These are phyloP conservation scores for Campoletis sonorensis DNA, from an alignment of 1,140 invertebrate species.

Conservation along the genomic window DNA sequence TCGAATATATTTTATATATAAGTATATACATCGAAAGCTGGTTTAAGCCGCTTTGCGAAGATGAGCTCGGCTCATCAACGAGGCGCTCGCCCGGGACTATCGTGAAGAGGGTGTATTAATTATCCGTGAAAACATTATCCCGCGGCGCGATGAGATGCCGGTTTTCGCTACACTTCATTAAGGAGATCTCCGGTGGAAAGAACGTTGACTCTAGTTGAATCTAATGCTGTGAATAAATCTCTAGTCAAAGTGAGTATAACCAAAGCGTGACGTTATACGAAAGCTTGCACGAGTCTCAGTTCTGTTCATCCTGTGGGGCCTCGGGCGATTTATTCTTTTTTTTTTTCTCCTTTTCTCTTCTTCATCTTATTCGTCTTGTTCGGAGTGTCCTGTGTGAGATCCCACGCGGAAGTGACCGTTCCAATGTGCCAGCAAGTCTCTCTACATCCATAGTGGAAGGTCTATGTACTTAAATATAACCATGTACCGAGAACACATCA, in stretches of 20 bases:
- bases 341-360: not conserved
- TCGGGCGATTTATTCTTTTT: slow-evolving; percentile 15
- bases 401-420: slow-evolving; percentile 65
- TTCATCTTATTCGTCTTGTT: slow-evolving; percentile 25
- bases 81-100: slow-evolving; percentile 52
- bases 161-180: slow-evolving; percentile 64
- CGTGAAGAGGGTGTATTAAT: slow-evolving; percentile 61
- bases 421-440: slow-evolving; percentile 31
- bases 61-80: slow-evolving; percentile 40
- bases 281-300: slow-evolving; percentile 18
- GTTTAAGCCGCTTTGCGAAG: not conserved
- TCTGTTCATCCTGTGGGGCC: slow-evolving; percentile 25
- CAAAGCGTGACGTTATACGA: slow-evolving; percentile 53
- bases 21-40: not conserved
- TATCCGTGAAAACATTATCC: slow-evolving; percentile 61
- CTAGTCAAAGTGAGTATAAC: slow-evolving; percentile 17
- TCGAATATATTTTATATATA: not conserved
- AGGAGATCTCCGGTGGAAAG: slow-evolving; percentile 15
- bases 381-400: slow-evolving; percentile 26
- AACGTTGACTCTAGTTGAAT: slow-evolving; percentile 56
- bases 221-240: slow-evolving; percentile 59
- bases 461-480: not conserved
- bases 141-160: slow-evolving; percentile 40
- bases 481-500: not conserved
- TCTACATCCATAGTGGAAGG: not conserved